These are phyloP conservation scores for Cepaea hortensis DNA, from an alignment of 2,888 invertebrate species.

Conservation along the genomic window DNA sequence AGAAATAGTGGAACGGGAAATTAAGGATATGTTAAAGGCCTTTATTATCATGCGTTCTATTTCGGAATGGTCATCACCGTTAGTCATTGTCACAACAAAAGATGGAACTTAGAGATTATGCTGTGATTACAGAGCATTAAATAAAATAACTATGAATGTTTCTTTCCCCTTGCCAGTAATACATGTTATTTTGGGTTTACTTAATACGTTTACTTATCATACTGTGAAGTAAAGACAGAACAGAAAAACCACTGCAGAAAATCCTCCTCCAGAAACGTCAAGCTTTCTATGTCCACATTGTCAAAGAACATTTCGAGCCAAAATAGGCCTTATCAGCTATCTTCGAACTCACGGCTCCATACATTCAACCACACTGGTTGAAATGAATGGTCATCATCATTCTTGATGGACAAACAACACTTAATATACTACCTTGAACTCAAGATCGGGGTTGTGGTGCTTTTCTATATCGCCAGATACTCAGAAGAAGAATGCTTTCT, in stretches of 20 bases:
- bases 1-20: not conserved
- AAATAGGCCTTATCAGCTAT: no score
- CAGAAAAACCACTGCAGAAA: no score
- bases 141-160: not conserved
- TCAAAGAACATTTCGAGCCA: no score
- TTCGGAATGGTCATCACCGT: not conserved
- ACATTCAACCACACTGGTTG: no score
- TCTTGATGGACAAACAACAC: no score
- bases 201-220: no score
- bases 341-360: no score
- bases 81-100: not conserved
- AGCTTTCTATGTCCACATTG: no score
- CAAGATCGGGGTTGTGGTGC: not conserved
- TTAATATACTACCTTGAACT: not conserved
- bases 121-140: not conserved
- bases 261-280: no score
- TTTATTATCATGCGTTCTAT: not conserved
- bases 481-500: not conserved
- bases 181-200: not conserved
- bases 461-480: not conserved
- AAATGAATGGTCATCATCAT: no score
- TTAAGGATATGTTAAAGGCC: not conserved
- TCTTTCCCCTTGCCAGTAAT: not conserved
- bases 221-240: no score
- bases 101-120: not conserved